Base-by-base conservation (phyloP, 2,888 invertebrate species). In the Anticlea derivata region DNA sequence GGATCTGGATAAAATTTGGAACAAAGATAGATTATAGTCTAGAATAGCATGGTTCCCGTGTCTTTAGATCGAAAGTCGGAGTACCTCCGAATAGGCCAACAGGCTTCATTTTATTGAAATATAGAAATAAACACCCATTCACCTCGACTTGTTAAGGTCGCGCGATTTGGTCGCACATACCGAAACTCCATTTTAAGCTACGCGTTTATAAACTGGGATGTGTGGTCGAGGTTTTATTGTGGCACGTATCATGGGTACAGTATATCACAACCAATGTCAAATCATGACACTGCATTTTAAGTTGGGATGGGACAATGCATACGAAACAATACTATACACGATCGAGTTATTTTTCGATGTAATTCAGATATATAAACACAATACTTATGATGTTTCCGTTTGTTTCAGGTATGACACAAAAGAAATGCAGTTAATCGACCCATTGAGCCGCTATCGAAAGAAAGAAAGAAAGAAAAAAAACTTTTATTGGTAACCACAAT, bases 371-470 rank as follows among this genome's bases (percentile, higher is more conserved):
- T 3, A 4, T 17, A 4, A 17, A 17, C 7, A 6, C 23, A 31
- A 17, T 39, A 29, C 29, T 39, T 39, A 24, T 27, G 26, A 23
- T 45, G 26, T 44, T 33, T 40, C 47, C 43, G n/a, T 39, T 59
- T 56, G 53, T 59, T 59, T 38, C 54, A 59, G 59, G 59, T 59
- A n/a, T n/a, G n/a, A n/a, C n/a, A n/a, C n/a, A n/a, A n/a, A n/a
- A n/a, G n/a, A n/a, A 59, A 29, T 37, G 39, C 35, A 30, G 20
- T 10, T 10, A n/a, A 24, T 13, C 5, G 2, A 37, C n/a, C 24
- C 4, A n/a, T 29, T 22, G 23, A 11, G 5, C 6, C n/a, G n/a
- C n/a, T n/a, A n/a, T n/a, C n/a, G n/a, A n/a, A n/a, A n/a, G n/a
- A n/a, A n/a, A n/a, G n/a, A n/a, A n/a, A n/a, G n/a, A n/a, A n/a